These are phyloP conservation scores for Octomys mimax DNA, from an alignment of 2,797 vertebrate genomes.

Conservation along the genomic window DNA sequence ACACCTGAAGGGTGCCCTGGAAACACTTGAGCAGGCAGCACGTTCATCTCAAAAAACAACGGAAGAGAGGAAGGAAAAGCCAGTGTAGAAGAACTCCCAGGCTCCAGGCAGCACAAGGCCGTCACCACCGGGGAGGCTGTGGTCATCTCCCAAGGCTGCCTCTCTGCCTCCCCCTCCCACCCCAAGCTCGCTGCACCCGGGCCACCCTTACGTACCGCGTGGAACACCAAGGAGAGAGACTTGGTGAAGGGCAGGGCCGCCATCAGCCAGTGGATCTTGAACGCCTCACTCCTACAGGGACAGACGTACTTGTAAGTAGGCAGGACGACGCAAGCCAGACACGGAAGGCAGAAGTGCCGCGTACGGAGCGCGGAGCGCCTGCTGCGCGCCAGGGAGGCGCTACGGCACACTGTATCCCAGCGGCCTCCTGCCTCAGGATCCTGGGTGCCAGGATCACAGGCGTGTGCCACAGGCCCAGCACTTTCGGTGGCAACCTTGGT, in stretches of 20 bases:
- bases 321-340: neutral
- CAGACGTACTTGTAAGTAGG: neutral
- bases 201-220: constrained; percentile 88
- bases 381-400: too few species aligned
- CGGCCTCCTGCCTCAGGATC: neutral
- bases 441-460: neutral
- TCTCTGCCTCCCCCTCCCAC: neutral
- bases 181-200: fast-evolving
- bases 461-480: neutral
- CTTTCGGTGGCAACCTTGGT: neutral
- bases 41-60: neutral
- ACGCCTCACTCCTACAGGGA: constrained; percentile 90
- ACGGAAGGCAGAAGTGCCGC: fast-evolving
- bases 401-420: neutral
- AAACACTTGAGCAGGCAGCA: neutral
- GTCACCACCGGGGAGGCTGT: too few species aligned
- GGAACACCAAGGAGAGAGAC: constrained; percentile 93
- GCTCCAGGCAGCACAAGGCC: neutral
- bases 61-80: neutral
- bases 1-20: neutral
- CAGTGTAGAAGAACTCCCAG: neutral
- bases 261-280: constrained; percentile 96
- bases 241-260: constrained; percentile 94
- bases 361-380: neutral
- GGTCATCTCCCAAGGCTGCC: fast-evolving